A percentile compares a stretch with the other conserved stretches of the same genome.
phyloP scores from a whole-genome alignment of 2,113 vertebrate genomes.

The Cryptoleucopteryx plumbea region DNA sequence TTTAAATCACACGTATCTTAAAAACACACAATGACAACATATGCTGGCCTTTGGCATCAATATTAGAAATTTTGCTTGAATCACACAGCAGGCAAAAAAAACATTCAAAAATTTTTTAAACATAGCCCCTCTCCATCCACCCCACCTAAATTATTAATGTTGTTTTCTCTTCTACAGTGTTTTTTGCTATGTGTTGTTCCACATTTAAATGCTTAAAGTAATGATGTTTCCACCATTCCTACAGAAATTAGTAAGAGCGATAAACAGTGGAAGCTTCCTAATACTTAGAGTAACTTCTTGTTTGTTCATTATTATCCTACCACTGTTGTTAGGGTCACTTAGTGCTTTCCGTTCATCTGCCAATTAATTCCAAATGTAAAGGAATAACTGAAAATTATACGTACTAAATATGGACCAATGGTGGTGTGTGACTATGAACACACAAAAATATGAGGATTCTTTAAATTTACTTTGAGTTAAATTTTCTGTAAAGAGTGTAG shows the following conservation, averaged over 20 bases:
- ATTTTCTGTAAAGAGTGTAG: background rate
- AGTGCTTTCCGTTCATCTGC: rapidly evolving
- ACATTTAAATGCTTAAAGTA: background rate
- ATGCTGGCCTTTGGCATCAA: conserved; percentile 54
- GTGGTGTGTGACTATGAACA: background rate
- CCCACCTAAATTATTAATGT: background rate
- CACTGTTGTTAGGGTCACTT: background rate
- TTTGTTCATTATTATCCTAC: background rate
- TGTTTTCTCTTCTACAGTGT: background rate
- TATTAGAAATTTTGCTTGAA: background rate
- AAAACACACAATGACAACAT: background rate
- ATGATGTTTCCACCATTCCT: background rate
- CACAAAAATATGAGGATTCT: background rate
- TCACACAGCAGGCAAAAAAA: background rate
- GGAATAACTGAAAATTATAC: background rate
- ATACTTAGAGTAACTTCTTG: background rate
- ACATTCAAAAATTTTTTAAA: background rate
- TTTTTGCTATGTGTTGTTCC: background rate
- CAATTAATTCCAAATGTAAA: background rate
- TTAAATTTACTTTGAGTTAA: background rate
- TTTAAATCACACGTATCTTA: background rate
- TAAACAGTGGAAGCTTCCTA: background rate
- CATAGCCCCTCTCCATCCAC: background rate
- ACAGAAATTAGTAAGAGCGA: background rate
- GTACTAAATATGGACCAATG: background rate